Evolutionary conservation across 2,797 vertebrate genomes (phyloP).

Genomic region (Sebastes trivittatus): DNA sequence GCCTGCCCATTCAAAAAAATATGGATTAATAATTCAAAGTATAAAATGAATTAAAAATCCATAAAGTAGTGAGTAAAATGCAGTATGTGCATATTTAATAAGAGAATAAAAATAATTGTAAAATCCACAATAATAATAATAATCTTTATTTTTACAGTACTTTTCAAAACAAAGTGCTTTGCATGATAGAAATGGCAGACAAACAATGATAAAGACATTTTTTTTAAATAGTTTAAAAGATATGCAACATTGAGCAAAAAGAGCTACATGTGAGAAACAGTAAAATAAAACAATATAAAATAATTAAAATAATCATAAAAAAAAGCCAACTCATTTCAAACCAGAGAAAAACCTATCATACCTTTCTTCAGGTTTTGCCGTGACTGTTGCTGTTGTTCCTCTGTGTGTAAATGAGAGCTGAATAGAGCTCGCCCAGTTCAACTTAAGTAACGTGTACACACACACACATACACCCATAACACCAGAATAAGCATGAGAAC

Average conservation of each 20-base stretch:
- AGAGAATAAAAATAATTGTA: not conserved
- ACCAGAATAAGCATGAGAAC: not conserved
- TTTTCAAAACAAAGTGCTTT: too few relatives aligned
- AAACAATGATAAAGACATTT: too few relatives aligned
- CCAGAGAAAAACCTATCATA: slow-evolving; percentile 9
- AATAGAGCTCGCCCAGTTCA: slow-evolving; percentile 1
- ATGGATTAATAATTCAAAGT: not conserved
- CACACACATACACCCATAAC: not conserved
- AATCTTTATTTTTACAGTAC: too few relatives aligned
- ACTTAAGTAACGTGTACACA: slow-evolving; percentile 22
- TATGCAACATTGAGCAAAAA: too few relatives aligned
- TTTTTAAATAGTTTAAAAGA: not conserved
- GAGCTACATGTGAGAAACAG: too few relatives aligned
- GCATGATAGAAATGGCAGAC: too few relatives aligned
- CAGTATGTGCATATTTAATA: not conserved
- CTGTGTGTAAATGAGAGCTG: slow-evolving; percentile 11
- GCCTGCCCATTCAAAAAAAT: not conserved
- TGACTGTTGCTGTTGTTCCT: not conserved
- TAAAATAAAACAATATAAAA: not conserved
- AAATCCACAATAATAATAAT: not conserved
- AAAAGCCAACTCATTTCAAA: not conserved
- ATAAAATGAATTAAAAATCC: not conserved
- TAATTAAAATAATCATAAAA: not conserved
- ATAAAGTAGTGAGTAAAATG: not conserved
- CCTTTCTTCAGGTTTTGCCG: slow-evolving; percentile 21